phyloP scores from a whole-genome alignment of 2,888 invertebrate species.

The Ferrisia virgata region DNA sequence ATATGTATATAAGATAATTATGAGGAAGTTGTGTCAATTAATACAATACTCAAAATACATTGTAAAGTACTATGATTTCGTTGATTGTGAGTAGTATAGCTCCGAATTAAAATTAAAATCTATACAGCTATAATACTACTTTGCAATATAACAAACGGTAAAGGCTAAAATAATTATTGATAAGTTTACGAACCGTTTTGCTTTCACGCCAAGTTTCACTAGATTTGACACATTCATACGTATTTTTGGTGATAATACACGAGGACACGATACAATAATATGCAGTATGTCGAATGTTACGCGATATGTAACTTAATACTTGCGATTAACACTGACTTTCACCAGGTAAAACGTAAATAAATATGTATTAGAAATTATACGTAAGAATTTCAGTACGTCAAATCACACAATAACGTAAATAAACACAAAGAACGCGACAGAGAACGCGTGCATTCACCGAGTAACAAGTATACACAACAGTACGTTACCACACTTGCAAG shows the following conservation, averaged over 20 bases:
- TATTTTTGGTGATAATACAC: slow-evolving; percentile 16
- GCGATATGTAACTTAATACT: background rate
- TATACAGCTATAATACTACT: no score
- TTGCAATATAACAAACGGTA: no score
- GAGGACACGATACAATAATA: no score
- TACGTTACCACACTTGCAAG: background rate
- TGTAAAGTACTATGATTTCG: no score
- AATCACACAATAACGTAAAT: background rate
- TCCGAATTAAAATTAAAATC: no score
- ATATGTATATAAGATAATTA: background rate
- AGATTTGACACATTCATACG: slow-evolving; percentile 13
- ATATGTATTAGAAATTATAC: slow-evolving; percentile 13
- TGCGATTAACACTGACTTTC: background rate
- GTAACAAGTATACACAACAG: slow-evolving; percentile 16
- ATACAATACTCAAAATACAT: no score
- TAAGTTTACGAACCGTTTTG: background rate
- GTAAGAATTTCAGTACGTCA: background rate
- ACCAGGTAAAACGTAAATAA: background rate
- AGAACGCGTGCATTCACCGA: background rate
- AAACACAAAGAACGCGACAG: background rate
- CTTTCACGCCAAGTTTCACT: slow-evolving; percentile 6
- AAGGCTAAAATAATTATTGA: no score
- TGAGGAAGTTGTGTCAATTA: background rate
- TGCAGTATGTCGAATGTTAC: background rate
- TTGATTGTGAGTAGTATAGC: no score